Evolutionary conservation across 1,140 invertebrate species (phyloP).

Genomic region (Popillia japonica): DNA sequence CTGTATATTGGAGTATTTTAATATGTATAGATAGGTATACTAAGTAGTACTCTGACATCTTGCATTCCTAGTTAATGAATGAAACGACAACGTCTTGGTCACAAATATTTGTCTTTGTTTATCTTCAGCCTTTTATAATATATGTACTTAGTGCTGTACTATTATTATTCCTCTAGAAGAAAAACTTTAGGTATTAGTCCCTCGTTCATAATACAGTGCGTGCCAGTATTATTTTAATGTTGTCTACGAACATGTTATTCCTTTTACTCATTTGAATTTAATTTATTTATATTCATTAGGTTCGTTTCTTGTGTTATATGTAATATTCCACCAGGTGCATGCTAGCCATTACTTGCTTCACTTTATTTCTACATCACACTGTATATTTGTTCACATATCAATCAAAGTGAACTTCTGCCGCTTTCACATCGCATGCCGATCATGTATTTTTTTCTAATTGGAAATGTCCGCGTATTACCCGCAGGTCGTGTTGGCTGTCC

Average conservation of each 20-base stretch:
- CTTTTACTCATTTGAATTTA: background rate
- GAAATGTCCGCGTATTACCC: conserved; percentile 35
- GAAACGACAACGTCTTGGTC: too few relatives aligned
- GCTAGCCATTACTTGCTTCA: background rate
- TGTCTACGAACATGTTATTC: background rate
- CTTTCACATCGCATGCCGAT: background rate
- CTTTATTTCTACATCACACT: background rate
- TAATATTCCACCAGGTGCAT: background rate
- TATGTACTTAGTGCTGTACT: too few relatives aligned
- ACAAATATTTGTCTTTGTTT: too few relatives aligned
- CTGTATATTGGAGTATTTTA: too few relatives aligned
- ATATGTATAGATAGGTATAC: too few relatives aligned
- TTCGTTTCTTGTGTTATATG: background rate
- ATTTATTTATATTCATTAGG: background rate
- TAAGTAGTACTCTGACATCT: too few relatives aligned
- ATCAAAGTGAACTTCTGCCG: background rate
- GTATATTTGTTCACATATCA: background rate
- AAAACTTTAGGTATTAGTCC: too few relatives aligned
- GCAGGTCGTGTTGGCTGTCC: conserved; percentile 92
- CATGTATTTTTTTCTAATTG: background rate
- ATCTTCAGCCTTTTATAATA: too few relatives aligned
- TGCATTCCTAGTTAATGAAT: too few relatives aligned
- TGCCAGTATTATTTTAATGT: too few relatives aligned
- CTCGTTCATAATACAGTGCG: too few relatives aligned
- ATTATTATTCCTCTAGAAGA: too few relatives aligned